These are phyloP conservation scores for Apis laboriosa DNA, from an alignment of 1,140 invertebrate genomes.

Conservation along the genomic window DNA sequence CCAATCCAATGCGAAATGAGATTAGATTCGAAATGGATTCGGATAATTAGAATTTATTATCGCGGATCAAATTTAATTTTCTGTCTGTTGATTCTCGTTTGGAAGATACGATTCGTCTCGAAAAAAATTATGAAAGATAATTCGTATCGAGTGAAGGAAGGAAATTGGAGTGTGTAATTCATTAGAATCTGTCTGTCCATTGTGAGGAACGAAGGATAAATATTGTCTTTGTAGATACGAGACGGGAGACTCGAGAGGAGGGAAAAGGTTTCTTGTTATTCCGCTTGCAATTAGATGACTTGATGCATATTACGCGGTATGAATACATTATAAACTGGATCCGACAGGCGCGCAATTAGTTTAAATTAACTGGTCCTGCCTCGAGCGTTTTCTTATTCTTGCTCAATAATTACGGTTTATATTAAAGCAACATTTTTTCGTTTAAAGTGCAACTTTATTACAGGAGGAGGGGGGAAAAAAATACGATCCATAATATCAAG, in stretches of 20 bases:
- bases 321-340: slow-evolving; percentile 32
- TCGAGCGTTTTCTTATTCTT: slow-evolving; percentile 1
- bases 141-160: too few relatives aligned
- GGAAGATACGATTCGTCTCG: too few relatives aligned
- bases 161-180: too few relatives aligned
- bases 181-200: too few relatives aligned
- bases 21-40: not conserved
- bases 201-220: too few relatives aligned
- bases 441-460: too few relatives aligned
- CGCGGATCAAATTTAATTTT: too few relatives aligned
- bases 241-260: not conserved
- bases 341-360: slow-evolving; percentile 32
- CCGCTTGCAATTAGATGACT: slow-evolving; percentile 20
- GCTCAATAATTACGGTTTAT: not conserved
- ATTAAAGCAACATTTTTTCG: too few relatives aligned
- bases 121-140: too few relatives aligned
- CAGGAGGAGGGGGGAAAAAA: not conserved
- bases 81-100: too few relatives aligned
- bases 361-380: slow-evolving; percentile 34
- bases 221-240: not conserved
- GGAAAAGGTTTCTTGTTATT: not conserved
- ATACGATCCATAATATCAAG: not conserved
- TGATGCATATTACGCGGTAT: not conserved
- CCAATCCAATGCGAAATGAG: too few relatives aligned
- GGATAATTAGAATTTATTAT: not conserved